These are phyloP conservation scores for Latrodectus geometricus DNA, from an alignment of 1,140 invertebrate species.

Conservation along the genomic window DNA sequence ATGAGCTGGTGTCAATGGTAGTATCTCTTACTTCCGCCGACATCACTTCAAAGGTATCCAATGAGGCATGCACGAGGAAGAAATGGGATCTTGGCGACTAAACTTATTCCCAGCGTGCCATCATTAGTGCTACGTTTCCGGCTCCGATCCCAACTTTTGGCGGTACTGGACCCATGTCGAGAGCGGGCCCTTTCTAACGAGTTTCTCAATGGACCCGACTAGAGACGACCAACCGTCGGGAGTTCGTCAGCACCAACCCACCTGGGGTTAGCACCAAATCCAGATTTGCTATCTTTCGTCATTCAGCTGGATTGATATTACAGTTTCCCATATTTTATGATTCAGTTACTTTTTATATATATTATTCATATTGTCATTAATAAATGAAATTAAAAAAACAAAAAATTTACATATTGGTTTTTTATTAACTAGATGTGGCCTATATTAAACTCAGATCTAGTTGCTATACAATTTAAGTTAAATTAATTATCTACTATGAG, in stretches of 20 bases:
- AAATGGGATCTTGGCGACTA: neutral
- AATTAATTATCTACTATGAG: no score
- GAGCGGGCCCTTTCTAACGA: slow-evolving; percentile 9
- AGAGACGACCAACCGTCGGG: slow-evolving; percentile 6
- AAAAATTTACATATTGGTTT: no score
- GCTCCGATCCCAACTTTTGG: slow-evolving; percentile 15
- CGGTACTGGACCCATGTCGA: neutral
- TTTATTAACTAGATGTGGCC: no score
- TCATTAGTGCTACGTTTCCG: slow-evolving; percentile 36
- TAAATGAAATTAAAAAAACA: no score
- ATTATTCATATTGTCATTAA: no score
- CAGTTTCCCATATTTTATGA: no score
- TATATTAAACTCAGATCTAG: no score
- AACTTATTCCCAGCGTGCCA: slow-evolving; percentile 17
- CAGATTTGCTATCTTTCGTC: neutral
- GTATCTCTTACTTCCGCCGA: slow-evolving; percentile 17
- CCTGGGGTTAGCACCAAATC: neutral
- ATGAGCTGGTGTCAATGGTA: no score
- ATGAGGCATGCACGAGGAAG: neutral
- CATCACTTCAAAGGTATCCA: neutral
- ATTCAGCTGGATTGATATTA: no score
- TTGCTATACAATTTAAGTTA: no score
- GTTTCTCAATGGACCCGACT: neutral
- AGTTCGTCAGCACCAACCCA: neutral
- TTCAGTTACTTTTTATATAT: no score